Conservation (phyloP, 2,797 vertebrate species). For the Tamandua tetradactyla region DNA sequence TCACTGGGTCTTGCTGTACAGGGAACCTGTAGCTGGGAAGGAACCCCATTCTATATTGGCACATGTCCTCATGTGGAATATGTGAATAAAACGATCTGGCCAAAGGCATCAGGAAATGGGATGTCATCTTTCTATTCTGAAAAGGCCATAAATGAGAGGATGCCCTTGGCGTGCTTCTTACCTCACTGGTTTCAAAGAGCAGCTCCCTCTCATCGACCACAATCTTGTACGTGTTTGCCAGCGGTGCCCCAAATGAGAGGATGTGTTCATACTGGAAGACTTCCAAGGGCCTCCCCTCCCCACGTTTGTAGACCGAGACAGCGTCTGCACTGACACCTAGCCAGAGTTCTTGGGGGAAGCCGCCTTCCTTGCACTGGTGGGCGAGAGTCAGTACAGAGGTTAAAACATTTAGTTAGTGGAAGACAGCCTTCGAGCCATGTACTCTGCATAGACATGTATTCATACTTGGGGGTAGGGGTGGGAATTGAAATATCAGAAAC, state of each 20-base stretch:
- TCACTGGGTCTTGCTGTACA: background rate
- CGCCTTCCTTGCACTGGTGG: slow-evolving; percentile 91
- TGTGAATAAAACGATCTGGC: background rate
- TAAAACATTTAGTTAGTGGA: background rate
- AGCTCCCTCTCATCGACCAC: slow-evolving; percentile 95
- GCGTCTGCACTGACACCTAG: slow-evolving; percentile 94
- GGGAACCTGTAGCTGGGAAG: background rate
- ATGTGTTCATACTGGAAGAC: slow-evolving; percentile 96
- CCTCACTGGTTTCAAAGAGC: slow-evolving; percentile 95
- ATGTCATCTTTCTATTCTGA: too few relatives aligned
- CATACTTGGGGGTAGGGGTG: too few relatives aligned
- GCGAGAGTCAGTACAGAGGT: accelerated
- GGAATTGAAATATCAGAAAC: accelerated
- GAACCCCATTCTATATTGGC: accelerated
- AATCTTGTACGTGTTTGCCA: slow-evolving; percentile 95
- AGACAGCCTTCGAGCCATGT: background rate
- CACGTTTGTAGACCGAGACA: slow-evolving; percentile 96
- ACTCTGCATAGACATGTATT: accelerated
- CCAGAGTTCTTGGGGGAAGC: slow-evolving; percentile 95
- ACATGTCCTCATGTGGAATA: background rate
- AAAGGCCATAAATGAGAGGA: accelerated
- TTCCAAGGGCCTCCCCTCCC: slow-evolving; percentile 94
- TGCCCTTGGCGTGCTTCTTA: slow-evolving; percentile 75
- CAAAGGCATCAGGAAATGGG: background rate
- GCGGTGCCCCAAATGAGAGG: slow-evolving; percentile 95